Percentiles rank a stretch among this genome's conserved stretches.
Evolutionary conservation across 2,113 vertebrate genomes (phyloP).

Genomic region (Spea bombifrons): DNA sequence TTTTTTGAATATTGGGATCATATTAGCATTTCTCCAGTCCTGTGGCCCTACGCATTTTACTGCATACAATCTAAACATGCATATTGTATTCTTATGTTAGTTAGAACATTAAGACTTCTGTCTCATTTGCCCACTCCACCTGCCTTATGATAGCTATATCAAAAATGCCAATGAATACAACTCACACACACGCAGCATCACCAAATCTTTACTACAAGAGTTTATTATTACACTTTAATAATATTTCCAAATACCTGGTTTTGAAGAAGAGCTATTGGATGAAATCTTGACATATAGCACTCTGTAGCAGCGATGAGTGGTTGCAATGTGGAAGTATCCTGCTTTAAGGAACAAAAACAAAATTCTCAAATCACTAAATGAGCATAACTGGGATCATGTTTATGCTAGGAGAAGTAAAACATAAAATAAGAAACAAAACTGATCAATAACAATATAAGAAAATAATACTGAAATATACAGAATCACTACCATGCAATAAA

Average conservation of each 20-base stretch:
- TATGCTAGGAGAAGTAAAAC: no score
- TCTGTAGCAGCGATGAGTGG: constrained; percentile 49
- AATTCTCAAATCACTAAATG: not conserved
- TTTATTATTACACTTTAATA: no score
- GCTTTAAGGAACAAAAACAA: constrained; percentile 41
- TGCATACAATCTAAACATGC: not conserved
- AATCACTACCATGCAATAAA: no score
- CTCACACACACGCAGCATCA: not conserved
- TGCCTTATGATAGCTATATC: not conserved
- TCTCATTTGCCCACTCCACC: not conserved
- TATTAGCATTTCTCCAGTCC: no score
- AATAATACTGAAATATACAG: no score
- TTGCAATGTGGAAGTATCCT: constrained; percentile 57
- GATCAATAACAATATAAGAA: no score
- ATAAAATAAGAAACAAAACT: no score
- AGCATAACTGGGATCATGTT: no score
- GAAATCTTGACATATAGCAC: constrained; percentile 63
- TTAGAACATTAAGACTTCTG: not conserved
- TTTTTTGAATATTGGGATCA: no score
- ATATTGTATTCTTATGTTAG: not conserved
- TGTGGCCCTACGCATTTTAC: no score
- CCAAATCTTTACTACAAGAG: no score
- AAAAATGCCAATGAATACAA: not conserved
- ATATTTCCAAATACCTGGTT: constrained; percentile 59
- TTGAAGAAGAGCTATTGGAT: constrained; percentile 62